Conservation (phyloP, 1,140 invertebrate species). For the Arion vulgaris region DNA sequence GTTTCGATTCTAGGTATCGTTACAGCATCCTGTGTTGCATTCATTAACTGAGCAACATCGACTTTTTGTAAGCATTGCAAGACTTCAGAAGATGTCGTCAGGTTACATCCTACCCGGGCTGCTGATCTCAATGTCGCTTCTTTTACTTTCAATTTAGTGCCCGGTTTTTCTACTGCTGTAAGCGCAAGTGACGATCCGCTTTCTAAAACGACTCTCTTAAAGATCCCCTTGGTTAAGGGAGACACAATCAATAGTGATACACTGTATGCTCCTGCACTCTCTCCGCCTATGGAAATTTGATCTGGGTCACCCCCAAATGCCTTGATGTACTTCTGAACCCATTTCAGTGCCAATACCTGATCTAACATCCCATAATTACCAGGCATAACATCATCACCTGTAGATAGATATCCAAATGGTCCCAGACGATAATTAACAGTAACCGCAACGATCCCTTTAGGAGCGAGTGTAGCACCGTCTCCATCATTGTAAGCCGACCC, state of each 20-base stretch:
- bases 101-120: not conserved
- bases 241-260: slow-evolving; percentile 10
- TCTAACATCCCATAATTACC: slow-evolving; percentile 41
- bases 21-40: not conserved
- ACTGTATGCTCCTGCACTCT: slow-evolving; percentile 24
- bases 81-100: not conserved
- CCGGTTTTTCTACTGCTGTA: slow-evolving; percentile 20
- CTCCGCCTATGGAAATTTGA: slow-evolving; percentile 23
- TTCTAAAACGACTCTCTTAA: slow-evolving; percentile 14
- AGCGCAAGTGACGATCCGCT: slow-evolving; percentile 1
- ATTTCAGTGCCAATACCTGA: slow-evolving; percentile 34
- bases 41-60: not conserved
- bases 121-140: not conserved
- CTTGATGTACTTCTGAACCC: slow-evolving; percentile 37
- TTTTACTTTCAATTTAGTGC: not conserved
- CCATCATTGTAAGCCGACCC: not conserved
- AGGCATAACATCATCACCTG: slow-evolving; percentile 29
- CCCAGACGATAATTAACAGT: slow-evolving; percentile 34
- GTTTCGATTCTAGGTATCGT: slow-evolving; percentile 16
- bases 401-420: slow-evolving; percentile 33
- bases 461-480: not conserved
- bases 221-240: slow-evolving; percentile 17
- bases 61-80: not conserved
- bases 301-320: slow-evolving; percentile 33
- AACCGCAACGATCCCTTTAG: slow-evolving; percentile 13